phyloP scores from a whole-genome alignment of 1,140 invertebrate species.

The Polypedilum pembai region DNA sequence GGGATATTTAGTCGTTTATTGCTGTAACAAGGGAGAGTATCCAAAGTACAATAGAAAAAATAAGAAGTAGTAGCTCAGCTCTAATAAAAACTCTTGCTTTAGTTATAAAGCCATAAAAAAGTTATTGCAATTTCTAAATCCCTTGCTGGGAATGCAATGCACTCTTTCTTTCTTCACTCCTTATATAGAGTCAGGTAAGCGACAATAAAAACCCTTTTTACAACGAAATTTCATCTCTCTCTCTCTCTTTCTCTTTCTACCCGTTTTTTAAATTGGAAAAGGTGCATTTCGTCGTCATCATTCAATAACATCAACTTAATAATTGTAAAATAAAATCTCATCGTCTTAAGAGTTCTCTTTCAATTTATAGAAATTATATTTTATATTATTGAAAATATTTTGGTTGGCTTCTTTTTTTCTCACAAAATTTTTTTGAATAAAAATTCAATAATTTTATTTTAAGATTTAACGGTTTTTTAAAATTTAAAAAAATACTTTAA shows the following conservation, averaged over 20 bases:
- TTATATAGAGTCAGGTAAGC: conserved; percentile 17
- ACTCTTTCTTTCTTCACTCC: background rate
- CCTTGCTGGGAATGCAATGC: conserved; percentile 27
- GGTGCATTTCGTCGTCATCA: conserved; percentile 10
- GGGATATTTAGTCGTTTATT: conserved; percentile 21
- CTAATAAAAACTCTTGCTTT: conserved; percentile 20
- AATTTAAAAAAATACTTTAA: too few species aligned
- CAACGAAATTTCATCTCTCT: background rate
- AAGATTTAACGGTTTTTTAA: too few species aligned
- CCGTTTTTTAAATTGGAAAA: conserved; percentile 16
- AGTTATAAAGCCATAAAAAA: conserved; percentile 28
- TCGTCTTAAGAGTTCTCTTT: background rate
- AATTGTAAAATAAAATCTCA: background rate
- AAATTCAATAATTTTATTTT: background rate
- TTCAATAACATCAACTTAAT: background rate
- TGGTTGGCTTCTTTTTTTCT: background rate
- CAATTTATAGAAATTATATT: too few species aligned
- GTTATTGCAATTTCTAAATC: conserved; percentile 28
- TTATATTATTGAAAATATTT: conserved; percentile 18
- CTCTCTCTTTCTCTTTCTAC: background rate
- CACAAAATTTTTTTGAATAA: conserved; percentile 6
- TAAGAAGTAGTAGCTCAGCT: background rate
- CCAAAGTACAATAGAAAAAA: conserved; percentile 2
- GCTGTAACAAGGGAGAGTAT: background rate
- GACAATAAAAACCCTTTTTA: conserved; percentile 16